Conservation (phyloP, 2,113 vertebrate genomes). For the Pagrus major region DNA sequence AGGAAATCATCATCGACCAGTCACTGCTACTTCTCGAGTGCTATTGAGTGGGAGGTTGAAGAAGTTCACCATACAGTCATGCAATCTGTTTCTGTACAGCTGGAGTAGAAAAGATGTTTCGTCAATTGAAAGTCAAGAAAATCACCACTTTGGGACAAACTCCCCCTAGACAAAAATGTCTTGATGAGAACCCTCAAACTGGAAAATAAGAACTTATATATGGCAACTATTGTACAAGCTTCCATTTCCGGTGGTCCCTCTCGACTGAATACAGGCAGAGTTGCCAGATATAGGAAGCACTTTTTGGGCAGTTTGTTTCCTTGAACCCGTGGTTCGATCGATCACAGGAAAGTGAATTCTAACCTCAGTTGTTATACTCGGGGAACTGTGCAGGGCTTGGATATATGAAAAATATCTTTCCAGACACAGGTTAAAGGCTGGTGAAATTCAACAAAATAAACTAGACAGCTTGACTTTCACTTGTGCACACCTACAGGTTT, state of each 20-base stretch:
- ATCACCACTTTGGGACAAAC: conserved; percentile 22
- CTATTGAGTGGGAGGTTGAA: conserved; percentile 48
- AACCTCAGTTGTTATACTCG: neutral
- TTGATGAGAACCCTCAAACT: conserved; percentile 24
- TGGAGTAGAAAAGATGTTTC: conserved; percentile 30
- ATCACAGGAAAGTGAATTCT: conserved; percentile 3
- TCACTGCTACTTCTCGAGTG: conserved; percentile 42
- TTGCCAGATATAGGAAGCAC: conserved; percentile 11
- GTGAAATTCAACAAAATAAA: conserved; percentile 22
- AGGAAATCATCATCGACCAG: conserved; percentile 53
- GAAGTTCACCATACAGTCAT: conserved; percentile 41
- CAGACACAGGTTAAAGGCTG: conserved; percentile 6
- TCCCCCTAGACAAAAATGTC: conserved; percentile 13
- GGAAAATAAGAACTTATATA: conserved; percentile 38
- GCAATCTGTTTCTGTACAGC: conserved; percentile 28
- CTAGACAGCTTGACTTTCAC: conserved; percentile 23
- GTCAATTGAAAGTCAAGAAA: conserved; percentile 30
- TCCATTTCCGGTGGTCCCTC: conserved; percentile 21
- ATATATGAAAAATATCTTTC: conserved; percentile 25
- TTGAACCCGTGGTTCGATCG: conserved; percentile 10
- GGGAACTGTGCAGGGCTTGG: neutral
- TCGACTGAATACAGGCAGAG: conserved; percentile 6
- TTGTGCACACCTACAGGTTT: conserved; percentile 24
- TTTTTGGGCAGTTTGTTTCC: conserved; percentile 3
- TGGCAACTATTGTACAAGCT: conserved; percentile 10